phyloP scores from a whole-genome alignment of 2,113 vertebrate species.

The Pelecanus crispus region DNA sequence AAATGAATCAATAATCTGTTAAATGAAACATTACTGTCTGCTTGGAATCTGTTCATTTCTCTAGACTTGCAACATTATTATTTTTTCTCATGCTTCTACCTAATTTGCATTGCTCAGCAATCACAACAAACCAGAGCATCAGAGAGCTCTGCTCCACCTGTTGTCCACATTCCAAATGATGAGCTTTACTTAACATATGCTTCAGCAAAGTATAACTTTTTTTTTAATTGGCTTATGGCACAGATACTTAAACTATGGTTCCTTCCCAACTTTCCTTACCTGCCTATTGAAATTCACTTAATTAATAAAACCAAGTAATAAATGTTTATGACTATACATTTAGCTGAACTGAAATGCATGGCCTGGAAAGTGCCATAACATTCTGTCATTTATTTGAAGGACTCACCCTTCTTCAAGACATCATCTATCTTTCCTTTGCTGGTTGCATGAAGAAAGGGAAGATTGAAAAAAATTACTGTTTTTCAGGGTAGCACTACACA shows the following conservation, averaged over 20 bases:
- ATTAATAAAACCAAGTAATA: not conserved
- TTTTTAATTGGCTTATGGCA: not conserved
- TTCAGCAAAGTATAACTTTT: not conserved
- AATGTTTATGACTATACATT: not conserved
- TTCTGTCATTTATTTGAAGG: not conserved
- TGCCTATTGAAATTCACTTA: not conserved
- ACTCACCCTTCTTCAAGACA: not conserved
- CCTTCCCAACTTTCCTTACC: not conserved
- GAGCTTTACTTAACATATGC: not conserved
- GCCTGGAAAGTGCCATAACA: not conserved
- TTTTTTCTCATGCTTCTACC: not conserved
- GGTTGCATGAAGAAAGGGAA: not conserved
- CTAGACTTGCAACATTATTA: not conserved
- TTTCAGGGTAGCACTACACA: not conserved
- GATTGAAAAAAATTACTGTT: not conserved
- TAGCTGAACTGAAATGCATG: not conserved
- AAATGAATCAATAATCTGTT: not conserved
- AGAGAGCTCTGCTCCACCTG: not conserved
- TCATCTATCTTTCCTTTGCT: not conserved
- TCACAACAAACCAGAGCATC: not conserved
- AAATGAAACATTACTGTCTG: not conserved
- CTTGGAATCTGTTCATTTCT: not conserved
- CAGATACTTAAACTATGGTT: not conserved
- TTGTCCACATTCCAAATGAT: not conserved
- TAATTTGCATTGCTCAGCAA: not conserved